phyloP scores from a whole-genome alignment of 37 sponge, comb jelly and placozoan genomes.

The Lycopodina hypogea region DNA sequence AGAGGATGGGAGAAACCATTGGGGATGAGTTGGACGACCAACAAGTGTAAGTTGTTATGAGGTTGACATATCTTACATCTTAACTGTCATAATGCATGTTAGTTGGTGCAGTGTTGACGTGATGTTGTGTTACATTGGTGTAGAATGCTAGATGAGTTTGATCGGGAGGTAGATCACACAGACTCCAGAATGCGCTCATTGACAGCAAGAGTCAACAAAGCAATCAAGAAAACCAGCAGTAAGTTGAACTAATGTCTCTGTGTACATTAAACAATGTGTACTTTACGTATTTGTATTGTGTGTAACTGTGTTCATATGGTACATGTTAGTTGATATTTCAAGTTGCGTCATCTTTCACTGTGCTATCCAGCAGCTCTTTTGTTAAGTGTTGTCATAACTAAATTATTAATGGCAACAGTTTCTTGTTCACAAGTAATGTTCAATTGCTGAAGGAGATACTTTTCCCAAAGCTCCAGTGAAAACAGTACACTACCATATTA shows the following conservation, averaged over 20 bases:
- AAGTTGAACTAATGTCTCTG: constrained; percentile 15
- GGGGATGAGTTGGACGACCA: constrained; percentile 87
- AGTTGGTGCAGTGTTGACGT: background rate
- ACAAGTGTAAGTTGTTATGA: constrained; percentile 47
- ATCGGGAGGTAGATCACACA: constrained; percentile 75
- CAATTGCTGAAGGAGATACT: too few species aligned
- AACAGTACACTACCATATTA: too few species aligned
- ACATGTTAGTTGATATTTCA: too few species aligned
- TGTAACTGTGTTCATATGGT: too few species aligned
- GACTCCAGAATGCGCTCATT: constrained; percentile 71
- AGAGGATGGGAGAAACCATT: constrained; percentile 82
- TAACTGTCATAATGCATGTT: background rate
- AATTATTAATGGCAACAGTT: too few species aligned
- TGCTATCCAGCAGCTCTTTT: too few species aligned
- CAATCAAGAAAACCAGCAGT: constrained; percentile 72
- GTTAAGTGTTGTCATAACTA: too few species aligned
- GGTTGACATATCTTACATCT: background rate
- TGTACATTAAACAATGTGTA: background rate
- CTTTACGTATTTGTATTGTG: too few species aligned
- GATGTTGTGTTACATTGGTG: background rate
- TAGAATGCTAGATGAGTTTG: constrained; percentile 83
- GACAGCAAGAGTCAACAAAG: constrained; percentile 68
- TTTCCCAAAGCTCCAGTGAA: too few species aligned
- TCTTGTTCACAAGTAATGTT: too few species aligned
- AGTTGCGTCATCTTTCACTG: too few species aligned